phyloP scores from a whole-genome alignment of 2,797 vertebrate species.

The Hipposideros larvatus region DNA sequence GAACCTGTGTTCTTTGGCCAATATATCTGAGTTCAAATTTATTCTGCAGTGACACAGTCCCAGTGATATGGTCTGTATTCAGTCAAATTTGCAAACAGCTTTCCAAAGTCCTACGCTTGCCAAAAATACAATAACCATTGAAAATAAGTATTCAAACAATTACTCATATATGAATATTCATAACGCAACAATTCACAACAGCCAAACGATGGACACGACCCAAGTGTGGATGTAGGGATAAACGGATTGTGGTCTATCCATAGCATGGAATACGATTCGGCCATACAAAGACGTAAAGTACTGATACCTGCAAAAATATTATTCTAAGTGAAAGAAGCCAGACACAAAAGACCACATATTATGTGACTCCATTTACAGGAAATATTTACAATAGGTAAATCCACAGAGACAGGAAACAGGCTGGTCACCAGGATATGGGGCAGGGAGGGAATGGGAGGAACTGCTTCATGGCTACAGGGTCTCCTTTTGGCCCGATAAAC shows the following conservation, averaged over 20 bases:
- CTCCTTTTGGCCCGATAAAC: background rate
- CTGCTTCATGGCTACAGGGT: background rate
- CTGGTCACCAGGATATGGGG: background rate
- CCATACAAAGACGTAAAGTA: too few species aligned
- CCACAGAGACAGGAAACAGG: background rate
- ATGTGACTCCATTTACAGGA: background rate
- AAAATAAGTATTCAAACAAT: background rate
- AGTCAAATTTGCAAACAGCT: background rate
- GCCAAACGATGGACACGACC: background rate
- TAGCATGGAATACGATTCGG: background rate
- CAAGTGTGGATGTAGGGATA: too few species aligned
- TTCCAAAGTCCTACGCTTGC: background rate
- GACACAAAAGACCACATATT: background rate
- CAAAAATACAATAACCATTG: background rate
- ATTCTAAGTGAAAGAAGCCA: background rate
- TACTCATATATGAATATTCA: background rate
- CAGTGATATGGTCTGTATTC: background rate
- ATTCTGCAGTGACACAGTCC: background rate
- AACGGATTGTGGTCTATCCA: too few species aligned
- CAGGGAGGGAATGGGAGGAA: accelerated
- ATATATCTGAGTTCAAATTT: background rate
- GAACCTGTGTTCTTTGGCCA: background rate
- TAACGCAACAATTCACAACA: too few species aligned
- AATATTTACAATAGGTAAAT: background rate
- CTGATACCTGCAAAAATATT: background rate